A percentile compares a stretch with the other conserved stretches of the same genome.
phyloP scores from a whole-genome alignment of 2,113 vertebrate genomes.

The Macrotis lagotis region DNA sequence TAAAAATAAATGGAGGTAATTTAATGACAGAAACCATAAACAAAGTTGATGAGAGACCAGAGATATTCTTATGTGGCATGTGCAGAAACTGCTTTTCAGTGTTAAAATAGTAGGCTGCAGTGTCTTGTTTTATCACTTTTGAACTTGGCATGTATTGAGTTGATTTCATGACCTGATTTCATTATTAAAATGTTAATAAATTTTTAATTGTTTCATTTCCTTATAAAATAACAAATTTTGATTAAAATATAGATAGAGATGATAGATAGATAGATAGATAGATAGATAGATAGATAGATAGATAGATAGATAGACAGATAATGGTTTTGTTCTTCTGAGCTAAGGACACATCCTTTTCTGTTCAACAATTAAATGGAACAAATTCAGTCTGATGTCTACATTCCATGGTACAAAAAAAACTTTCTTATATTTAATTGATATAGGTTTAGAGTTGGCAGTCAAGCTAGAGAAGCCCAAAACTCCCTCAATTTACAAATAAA shows the following conservation, averaged over 20 bases:
- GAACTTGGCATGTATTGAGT: background rate
- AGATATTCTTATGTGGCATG: background rate
- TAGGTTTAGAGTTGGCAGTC: too few species aligned
- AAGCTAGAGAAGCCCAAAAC: too few species aligned
- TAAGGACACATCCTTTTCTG: background rate
- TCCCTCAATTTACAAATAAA: too few species aligned
- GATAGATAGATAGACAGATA: too few species aligned
- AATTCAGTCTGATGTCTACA: background rate
- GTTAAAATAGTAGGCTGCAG: background rate
- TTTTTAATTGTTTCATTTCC: background rate
- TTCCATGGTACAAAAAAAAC: background rate
- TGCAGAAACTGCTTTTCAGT: background rate
- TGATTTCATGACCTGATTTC: background rate
- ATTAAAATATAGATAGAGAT: too few species aligned
- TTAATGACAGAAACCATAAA: slow-evolving; percentile 13
- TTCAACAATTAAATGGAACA: background rate
- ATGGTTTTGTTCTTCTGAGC: background rate
- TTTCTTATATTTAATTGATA: background rate
- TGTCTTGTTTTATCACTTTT: background rate
- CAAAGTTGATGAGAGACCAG: background rate
- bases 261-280: too few species aligned
- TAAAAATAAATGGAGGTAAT: background rate
- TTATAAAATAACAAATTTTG: background rate
- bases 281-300: too few species aligned
- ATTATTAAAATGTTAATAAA: background rate